These are phyloP conservation scores for Acronicta psi DNA, from an alignment of 2,888 invertebrate species.

Conservation along the genomic window DNA sequence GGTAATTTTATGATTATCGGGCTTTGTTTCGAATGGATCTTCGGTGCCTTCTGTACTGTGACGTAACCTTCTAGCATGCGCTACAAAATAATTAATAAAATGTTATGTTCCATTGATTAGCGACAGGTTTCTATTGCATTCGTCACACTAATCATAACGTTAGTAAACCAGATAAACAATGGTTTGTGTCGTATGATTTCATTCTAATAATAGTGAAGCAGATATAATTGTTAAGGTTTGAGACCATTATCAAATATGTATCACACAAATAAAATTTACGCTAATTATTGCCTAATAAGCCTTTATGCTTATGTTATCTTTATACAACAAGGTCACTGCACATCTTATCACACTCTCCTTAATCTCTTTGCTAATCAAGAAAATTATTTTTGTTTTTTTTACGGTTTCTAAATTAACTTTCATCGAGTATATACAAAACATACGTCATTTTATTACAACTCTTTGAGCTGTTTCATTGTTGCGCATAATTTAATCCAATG, in stretches of 20 bases:
- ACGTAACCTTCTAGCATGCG: conserved; percentile 33
- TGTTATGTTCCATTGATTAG: conserved; percentile 31
- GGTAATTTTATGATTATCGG: background rate
- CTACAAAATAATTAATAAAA: conserved; percentile 37
- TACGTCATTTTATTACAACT: conserved; percentile 17
- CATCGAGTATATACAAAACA: background rate
- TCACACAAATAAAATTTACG: conserved; percentile 1
- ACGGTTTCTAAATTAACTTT: background rate
- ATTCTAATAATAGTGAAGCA: conserved; percentile 2
- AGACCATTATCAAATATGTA: conserved; percentile 11
- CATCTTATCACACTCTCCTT: too few relatives aligned
- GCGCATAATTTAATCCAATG: conserved; percentile 37
- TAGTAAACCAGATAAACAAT: conserved; percentile 11
- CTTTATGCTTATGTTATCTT: background rate
- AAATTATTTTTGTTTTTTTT: too few relatives aligned
- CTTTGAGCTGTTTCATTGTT: conserved; percentile 23
- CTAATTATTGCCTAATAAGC: conserved; percentile 15
- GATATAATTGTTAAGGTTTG: conserved; percentile 6
- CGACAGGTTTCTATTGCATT: conserved; percentile 37
- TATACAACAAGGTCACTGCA: too few relatives aligned
- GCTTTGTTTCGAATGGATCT: conserved; percentile 2
- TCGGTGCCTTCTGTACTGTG: conserved; percentile 6
- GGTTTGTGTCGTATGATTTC: background rate
- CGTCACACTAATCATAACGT: conserved; percentile 12
- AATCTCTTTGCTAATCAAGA: too few relatives aligned